A percentile compares a stretch with the other conserved stretches of the same genome.
Conservation (phyloP, 2,797 vertebrate species). For the Macrochelys suwanniensis region DNA sequence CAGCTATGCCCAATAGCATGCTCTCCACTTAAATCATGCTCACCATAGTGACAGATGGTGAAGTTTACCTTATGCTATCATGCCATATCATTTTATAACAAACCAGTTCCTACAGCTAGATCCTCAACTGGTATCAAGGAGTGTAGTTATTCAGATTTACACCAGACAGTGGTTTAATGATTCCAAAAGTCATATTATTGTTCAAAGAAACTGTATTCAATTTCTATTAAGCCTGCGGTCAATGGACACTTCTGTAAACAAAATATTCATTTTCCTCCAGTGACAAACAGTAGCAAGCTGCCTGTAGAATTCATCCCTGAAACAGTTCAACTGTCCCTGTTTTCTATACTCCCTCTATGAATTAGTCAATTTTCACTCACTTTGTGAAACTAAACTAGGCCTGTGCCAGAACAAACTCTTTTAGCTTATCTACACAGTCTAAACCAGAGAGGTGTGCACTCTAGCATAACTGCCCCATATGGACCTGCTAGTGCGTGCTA, state of each 20-base stretch:
- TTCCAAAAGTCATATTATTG: neutral
- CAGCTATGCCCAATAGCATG: neutral
- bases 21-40: neutral
- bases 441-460: neutral
- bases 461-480: neutral
- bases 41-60: neutral
- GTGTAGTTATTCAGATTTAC: neutral
- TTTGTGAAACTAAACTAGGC: neutral
- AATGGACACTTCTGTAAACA: neutral
- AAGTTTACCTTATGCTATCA: neutral
- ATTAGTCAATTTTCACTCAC: neutral
- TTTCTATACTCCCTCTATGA: neutral
- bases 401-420: neutral
- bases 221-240: neutral
- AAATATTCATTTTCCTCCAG: neutral
- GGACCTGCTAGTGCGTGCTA: neutral
- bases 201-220: neutral
- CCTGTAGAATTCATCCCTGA: neutral
- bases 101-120: neutral
- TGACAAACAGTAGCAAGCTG: too few relatives aligned
- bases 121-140: neutral
- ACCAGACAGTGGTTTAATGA: neutral
- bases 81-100: neutral
- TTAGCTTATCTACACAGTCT: neutral
- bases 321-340: neutral